Conservation (phyloP, 2,113 vertebrate species). For the Cavia aperea region DNA sequence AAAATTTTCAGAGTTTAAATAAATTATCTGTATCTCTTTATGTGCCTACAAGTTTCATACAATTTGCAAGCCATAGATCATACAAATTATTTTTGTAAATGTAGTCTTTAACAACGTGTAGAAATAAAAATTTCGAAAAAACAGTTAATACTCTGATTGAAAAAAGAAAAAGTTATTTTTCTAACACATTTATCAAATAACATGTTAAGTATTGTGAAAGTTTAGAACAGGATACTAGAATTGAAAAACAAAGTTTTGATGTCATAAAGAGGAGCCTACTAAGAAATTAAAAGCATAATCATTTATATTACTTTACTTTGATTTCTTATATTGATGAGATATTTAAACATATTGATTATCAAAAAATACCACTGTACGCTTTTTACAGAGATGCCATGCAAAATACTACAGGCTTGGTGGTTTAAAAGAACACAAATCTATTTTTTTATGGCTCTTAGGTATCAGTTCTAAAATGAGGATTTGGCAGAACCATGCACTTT, state of each 20-base stretch:
- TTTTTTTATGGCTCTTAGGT: background rate
- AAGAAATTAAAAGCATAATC: background rate
- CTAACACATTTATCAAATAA: background rate
- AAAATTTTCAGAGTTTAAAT: constrained; percentile 53
- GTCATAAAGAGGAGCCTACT: background rate
- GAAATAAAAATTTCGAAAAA: background rate
- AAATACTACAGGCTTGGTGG: background rate
- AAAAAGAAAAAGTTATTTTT: background rate
- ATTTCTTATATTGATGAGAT: background rate
- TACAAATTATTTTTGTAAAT: background rate
- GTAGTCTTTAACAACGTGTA: background rate
- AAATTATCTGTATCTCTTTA: background rate
- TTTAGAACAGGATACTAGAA: background rate
- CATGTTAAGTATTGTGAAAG: background rate
- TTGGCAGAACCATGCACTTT: background rate
- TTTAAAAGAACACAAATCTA: background rate
- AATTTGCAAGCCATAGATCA: background rate
- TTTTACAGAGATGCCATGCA: background rate
- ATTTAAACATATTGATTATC: background rate
- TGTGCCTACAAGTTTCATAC: background rate
- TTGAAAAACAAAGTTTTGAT: background rate
- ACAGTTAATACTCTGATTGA: background rate
- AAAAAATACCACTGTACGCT: background rate
- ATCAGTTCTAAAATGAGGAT: background rate
- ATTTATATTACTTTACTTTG: background rate